These are phyloP conservation scores for Sebastes oblongus DNA, from an alignment of 2,797 vertebrate species.

Conservation along the genomic window DNA sequence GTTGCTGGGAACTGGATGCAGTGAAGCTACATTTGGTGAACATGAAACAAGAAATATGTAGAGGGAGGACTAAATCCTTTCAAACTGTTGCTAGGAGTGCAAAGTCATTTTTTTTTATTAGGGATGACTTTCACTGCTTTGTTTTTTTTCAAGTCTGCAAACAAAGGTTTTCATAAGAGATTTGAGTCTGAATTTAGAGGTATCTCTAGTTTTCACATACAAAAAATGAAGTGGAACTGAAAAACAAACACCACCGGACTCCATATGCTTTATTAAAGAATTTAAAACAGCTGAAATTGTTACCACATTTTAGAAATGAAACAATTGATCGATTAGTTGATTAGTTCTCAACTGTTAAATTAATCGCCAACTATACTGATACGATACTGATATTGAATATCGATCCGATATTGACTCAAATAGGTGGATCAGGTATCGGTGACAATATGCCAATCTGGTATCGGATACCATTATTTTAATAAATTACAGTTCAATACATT, in stretches of 20 bases:
- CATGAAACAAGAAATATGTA: background rate
- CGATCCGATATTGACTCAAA: too few species aligned
- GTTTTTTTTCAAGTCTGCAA: background rate
- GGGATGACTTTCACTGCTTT: background rate
- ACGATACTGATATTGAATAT: too few species aligned
- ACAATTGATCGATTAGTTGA: too few species aligned
- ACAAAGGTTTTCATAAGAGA: background rate
- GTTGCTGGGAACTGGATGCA: background rate
- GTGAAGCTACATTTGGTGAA: background rate
- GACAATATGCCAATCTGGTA: too few species aligned
- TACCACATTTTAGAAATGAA: background rate
- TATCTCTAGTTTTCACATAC: too few species aligned
- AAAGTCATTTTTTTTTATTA: background rate
- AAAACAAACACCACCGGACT: background rate
- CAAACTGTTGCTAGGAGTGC: background rate
- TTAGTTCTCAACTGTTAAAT: too few species aligned
- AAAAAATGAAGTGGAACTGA: background rate
- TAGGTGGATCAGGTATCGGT: too few species aligned
- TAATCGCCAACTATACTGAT: too few species aligned
- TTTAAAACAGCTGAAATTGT: background rate
- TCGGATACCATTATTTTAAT: too few species aligned
- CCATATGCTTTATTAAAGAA: background rate
- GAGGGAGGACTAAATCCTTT: background rate
- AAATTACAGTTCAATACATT: too few species aligned
- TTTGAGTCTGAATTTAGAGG: background rate